A percentile compares a stretch with the other conserved stretches of the same genome.
phyloP scores from a whole-genome alignment of 2,113 vertebrate genomes.

The Elephantulus edwardii region DNA sequence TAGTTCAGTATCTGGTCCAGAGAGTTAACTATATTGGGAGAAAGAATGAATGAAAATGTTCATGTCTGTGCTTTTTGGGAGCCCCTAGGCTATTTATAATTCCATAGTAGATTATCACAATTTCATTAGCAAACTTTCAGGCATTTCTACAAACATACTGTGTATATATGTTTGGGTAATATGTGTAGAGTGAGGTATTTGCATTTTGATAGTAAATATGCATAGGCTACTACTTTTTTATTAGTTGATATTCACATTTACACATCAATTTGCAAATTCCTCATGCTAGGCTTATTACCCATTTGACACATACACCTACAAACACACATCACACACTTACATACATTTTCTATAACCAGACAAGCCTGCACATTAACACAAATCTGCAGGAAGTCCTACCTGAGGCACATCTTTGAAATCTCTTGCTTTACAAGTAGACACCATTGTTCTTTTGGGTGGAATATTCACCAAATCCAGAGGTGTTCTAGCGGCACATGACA shows the following conservation, averaged over 20 bases:
- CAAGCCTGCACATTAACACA: constrained; percentile 72
- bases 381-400: constrained; percentile 67
- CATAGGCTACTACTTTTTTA: constrained; percentile 41
- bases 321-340: constrained; percentile 75
- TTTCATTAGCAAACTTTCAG: constrained; percentile 57
- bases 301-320: constrained; percentile 69
- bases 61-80: not conserved
- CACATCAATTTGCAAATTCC: constrained; percentile 77
- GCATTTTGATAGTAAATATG: constrained; percentile 77
- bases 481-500: constrained; percentile 19
- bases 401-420: constrained; percentile 71
- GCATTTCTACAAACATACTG: constrained; percentile 80
- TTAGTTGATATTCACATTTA: constrained; percentile 73
- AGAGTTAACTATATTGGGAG: not conserved
- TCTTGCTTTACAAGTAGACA: constrained; percentile 61
- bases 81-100: not conserved
- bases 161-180: constrained; percentile 78
- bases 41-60: not conserved
- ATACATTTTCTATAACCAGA: constrained; percentile 71
- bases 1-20: not conserved
- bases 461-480: not conserved
- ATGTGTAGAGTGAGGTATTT: constrained; percentile 70
- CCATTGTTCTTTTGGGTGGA: constrained; percentile 37
- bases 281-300: constrained; percentile 76
- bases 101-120: constrained; percentile 31